phyloP scores from a whole-genome alignment of 1,140 invertebrate genomes.

The Cecropterus lyciades region DNA sequence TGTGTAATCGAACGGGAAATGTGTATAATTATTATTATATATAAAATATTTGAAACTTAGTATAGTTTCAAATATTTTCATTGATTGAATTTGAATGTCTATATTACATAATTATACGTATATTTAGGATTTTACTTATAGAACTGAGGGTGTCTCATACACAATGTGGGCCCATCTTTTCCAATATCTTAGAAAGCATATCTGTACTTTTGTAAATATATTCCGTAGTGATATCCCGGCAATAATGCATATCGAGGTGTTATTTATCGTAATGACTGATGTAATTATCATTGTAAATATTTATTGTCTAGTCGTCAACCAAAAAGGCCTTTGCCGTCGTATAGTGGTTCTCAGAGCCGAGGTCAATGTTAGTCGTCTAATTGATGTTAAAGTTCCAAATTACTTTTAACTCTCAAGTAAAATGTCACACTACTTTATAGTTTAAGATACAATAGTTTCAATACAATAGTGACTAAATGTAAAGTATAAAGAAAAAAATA shows the following conservation, averaged over 20 bases:
- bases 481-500: slow-evolving; percentile 36
- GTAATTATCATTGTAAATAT: slow-evolving; percentile 58
- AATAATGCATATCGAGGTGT: slow-evolving; percentile 79
- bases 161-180: slow-evolving; percentile 31
- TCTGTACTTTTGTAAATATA: slow-evolving; percentile 61
- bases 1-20: slow-evolving; percentile 10
- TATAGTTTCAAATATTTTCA: slow-evolving; percentile 25
- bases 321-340: slow-evolving; percentile 26
- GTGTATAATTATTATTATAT: too few relatives aligned
- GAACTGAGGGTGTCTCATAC: slow-evolving; percentile 1
- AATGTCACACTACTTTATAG: slow-evolving; percentile 35
- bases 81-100: slow-evolving; percentile 16
- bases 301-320: slow-evolving; percentile 37
- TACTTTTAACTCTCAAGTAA: slow-evolving; percentile 30
- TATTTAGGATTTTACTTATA: slow-evolving; percentile 17
- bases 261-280: slow-evolving; percentile 63
- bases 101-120: slow-evolving; percentile 12
- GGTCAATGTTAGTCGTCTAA: slow-evolving; percentile 24
- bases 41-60: too few relatives aligned
- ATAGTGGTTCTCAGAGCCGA: slow-evolving; percentile 21
- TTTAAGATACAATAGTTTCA: slow-evolving; percentile 34
- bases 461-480: slow-evolving; percentile 36
- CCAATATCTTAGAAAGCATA: slow-evolving; percentile 48
- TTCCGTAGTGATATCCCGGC: slow-evolving; percentile 76
- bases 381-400: slow-evolving; percentile 26